A percentile compares a stretch with the other conserved stretches of the same genome.
phyloP scores from a whole-genome alignment of 2,797 vertebrate species.

The Enteromius mattozi region DNA sequence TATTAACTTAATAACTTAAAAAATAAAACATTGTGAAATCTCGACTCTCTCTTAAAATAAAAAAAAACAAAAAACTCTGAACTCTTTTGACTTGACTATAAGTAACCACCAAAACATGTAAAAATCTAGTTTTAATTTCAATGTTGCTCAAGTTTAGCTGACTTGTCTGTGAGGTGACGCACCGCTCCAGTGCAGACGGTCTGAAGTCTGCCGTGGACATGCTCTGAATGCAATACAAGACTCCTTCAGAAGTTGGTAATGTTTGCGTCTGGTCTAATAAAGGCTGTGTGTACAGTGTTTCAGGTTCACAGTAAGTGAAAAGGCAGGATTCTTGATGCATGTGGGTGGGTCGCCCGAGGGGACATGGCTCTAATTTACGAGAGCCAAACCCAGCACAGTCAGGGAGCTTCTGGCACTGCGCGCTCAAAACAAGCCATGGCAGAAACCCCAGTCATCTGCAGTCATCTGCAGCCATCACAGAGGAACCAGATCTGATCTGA shows the following conservation, averaged over 20 bases:
- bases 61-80: no score
- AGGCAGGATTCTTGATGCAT: slow-evolving; percentile 15
- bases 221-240: background rate
- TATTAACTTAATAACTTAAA: no score
- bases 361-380: slow-evolving; percentile 45
- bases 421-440: slow-evolving; percentile 50
- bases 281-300: background rate
- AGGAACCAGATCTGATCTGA: slow-evolving; percentile 3
- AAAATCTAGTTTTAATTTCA: background rate
- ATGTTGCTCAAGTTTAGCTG: background rate
- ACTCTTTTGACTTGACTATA: no score
- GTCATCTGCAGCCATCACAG: slow-evolving; percentile 20
- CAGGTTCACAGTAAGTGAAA: slow-evolving; percentile 23
- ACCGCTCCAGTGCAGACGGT: background rate
- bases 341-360: slow-evolving; percentile 33
- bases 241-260: slow-evolving; percentile 3
- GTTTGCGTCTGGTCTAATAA: slow-evolving; percentile 10
- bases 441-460: slow-evolving; percentile 29
- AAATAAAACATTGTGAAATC: no score
- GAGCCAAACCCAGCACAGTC: slow-evolving; percentile 40
- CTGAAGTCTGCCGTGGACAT: background rate
- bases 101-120: background rate
- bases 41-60: no score
- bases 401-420: slow-evolving; percentile 37
- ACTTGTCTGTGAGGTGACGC: background rate